Evolutionary conservation across 2,113 vertebrate genomes (phyloP).

Genomic region (Podilymbus podiceps): DNA sequence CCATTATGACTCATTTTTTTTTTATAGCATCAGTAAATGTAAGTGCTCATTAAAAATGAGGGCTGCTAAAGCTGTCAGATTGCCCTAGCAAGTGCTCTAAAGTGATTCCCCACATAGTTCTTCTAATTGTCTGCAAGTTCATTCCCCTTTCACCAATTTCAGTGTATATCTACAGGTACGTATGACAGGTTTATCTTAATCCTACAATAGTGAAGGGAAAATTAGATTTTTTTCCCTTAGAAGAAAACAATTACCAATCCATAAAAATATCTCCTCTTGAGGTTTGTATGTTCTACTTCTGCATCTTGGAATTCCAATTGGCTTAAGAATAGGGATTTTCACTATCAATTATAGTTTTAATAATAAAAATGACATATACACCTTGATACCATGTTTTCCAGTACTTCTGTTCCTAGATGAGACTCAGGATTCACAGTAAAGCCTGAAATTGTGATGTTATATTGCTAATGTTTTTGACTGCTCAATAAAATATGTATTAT

Average conservation of each 20-base stretch:
- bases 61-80: neutral
- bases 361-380: neutral
- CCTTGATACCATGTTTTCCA: neutral
- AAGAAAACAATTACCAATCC: neutral
- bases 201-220: neutral
- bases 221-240: neutral
- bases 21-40: neutral
- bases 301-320: neutral
- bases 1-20: neutral
- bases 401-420: neutral
- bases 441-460: neutral
- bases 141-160: neutral
- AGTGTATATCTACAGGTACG: neutral
- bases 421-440: neutral
- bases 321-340: neutral
- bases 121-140: neutral
- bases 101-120: neutral
- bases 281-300: neutral
- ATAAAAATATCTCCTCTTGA: neutral
- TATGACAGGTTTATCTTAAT: neutral
- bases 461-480: neutral
- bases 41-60: neutral
- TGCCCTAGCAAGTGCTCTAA: neutral
- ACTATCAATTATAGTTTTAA: neutral
- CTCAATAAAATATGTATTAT: neutral